A percentile compares a stretch with the other conserved stretches of the same genome.
phyloP scores from a whole-genome alignment of 1,140 invertebrate species.

The Zaprionus kolodkinae region DNA sequence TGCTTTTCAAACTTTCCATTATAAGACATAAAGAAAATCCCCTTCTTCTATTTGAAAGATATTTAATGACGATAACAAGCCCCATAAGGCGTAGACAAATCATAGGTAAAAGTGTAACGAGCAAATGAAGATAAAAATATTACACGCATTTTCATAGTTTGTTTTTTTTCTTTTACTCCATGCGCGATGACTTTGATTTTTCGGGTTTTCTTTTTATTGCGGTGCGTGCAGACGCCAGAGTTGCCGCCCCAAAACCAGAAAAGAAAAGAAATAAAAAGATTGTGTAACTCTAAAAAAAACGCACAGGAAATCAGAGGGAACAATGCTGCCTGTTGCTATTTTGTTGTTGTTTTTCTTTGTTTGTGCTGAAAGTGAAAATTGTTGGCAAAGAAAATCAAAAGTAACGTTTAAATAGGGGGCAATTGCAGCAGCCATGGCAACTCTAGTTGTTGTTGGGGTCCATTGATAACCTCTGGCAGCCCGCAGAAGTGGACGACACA shows the following conservation, averaged over 20 bases:
- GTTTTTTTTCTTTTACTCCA: constrained; percentile 36
- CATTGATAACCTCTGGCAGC: constrained; percentile 29
- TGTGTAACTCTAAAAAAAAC: not conserved
- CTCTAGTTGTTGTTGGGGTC: constrained; percentile 31
- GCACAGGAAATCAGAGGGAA: constrained; percentile 5
- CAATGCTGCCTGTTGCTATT: constrained; percentile 15
- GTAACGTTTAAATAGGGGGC: constrained; percentile 14
- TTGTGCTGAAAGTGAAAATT: constrained; percentile 74
- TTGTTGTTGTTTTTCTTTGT: constrained; percentile 33
- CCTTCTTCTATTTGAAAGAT: not conserved
- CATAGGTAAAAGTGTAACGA: constrained; percentile 64
- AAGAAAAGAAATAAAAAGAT: constrained; percentile 8
- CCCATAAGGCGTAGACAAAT: constrained; percentile 28
- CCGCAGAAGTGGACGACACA: constrained; percentile 37
- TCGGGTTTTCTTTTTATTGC: constrained; percentile 3
- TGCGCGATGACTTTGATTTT: constrained; percentile 64
- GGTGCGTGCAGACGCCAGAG: constrained; percentile 43
- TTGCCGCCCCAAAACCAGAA: not conserved
- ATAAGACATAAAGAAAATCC: constrained; percentile 11
- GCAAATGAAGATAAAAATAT: constrained; percentile 42
- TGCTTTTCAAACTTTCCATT: constrained; percentile 23
- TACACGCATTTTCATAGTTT: constrained; percentile 59
- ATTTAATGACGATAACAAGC: constrained; percentile 40
- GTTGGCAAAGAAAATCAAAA: constrained; percentile 36
- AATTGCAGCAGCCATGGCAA: constrained; percentile 21